Evolutionary conservation across 2,113 vertebrate genomes (phyloP), one percentile per base, ranked within the genome.

Genomic region (Apteryx mantelli): DNA sequence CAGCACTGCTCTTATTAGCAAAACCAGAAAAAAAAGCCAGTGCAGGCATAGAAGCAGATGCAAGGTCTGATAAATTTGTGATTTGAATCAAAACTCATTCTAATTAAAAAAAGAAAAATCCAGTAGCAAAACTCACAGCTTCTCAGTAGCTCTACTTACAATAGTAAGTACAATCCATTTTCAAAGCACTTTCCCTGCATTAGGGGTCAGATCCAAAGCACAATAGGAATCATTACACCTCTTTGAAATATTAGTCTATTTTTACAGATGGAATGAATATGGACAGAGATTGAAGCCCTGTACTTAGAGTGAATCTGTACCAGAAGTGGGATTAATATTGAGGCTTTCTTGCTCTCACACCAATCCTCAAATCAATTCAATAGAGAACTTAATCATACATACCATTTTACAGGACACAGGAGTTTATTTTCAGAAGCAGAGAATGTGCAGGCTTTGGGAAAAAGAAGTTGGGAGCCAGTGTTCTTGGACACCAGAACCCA

Each of bases 401-500:
- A 53, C 38, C 19, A 36, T 34, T 55, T 75, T 11, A 13, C 0
- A 15, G 46, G 17, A 52, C 75, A 50, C 24, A 34, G 5, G 12
- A 61, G 32, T 46, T 82, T 25, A 13, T 87, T 63, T 55, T 17
- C 36, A 84, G 87, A 44, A 61, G 36, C 65, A 87, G 11, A 3
- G 25, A n/a, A 56, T 3, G 68, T 5, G 38, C 28, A 77, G 68
- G 32, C 5, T 64, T 17, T 48, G 65, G 16, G 38, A 61, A 21
- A 53, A 20, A 34, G 55, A 7, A 11, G 5, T n/a, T 5, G 3
- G 30, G 53, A 52, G 30, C 1, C 1, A 3, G 2, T 9, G 46
- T 7, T 65, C 24, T 5, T 30, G 36, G 46, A 19, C 8, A 69
- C 15, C 48, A 76, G 53, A 34, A 26, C 17, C 20, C 73, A 81